These are phyloP conservation scores for Eupithecia exiguata DNA, from an alignment of 2,888 invertebrate species.

Conservation along the genomic window DNA sequence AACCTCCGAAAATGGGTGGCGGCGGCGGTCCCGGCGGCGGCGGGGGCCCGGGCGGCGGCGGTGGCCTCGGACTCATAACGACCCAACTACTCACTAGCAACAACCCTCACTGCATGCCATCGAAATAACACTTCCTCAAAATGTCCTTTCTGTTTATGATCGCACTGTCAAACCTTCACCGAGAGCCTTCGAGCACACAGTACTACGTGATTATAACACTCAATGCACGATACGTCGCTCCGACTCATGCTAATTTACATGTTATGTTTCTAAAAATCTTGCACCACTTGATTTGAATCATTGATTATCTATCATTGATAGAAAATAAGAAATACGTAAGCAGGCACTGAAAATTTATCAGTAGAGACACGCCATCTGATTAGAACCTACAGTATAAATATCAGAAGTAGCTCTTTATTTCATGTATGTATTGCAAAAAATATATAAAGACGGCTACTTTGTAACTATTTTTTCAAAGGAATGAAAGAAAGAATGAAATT, in stretches of 20 bases:
- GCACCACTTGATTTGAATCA: conserved; percentile 77
- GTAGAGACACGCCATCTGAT: neutral
- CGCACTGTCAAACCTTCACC: conserved; percentile 48
- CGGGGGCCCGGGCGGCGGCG: conserved; percentile 87
- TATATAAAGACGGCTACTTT: conserved; percentile 36
- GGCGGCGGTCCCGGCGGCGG: conserved; percentile 86
- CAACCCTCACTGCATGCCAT: conserved; percentile 59
- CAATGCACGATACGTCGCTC: conserved; percentile 63
- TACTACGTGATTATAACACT: conserved; percentile 69
- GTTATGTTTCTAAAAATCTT: conserved; percentile 74
- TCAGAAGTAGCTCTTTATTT: neutral
- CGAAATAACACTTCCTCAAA: conserved; percentile 45
- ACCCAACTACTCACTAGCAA: conserved; percentile 51
- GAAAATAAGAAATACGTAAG: conserved; percentile 72
- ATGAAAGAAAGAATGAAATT: conserved; percentile 45
- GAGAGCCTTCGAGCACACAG: conserved; percentile 55
- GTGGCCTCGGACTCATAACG: conserved; percentile 78
- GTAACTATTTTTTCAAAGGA: conserved; percentile 44
- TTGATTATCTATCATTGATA: conserved; percentile 56
- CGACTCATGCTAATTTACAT: conserved; percentile 75
- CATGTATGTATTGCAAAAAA: neutral
- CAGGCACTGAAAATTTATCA: conserved; percentile 67
- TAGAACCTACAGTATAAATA: neutral
- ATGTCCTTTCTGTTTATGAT: conserved; percentile 45
- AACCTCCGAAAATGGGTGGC: conserved; percentile 76